Evolutionary conservation across 37 sponge, comb jelly and placozoan genomes (phyloP).

Genomic region (Agelas oroides): DNA sequence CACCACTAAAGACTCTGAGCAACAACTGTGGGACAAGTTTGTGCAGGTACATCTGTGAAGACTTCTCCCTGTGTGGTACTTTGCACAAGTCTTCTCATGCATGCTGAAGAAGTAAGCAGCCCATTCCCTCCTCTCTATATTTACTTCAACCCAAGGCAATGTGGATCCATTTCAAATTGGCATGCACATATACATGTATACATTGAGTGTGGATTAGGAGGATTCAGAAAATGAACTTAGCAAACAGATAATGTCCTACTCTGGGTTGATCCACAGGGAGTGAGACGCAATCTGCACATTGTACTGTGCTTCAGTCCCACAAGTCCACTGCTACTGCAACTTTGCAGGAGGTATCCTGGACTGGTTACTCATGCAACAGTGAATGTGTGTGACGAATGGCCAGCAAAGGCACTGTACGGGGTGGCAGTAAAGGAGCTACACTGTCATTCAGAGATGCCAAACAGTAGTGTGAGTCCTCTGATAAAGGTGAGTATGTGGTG

Average conservation of each 20-base stretch:
- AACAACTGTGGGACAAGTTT: slow-evolving; percentile 19
- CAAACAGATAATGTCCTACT: too few species aligned
- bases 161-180: too few species aligned
- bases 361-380: slow-evolving; percentile 52
- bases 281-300: slow-evolving; percentile 49
- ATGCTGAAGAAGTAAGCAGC: too few species aligned
- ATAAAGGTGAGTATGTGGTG: not conserved
- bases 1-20: too few species aligned
- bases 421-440: slow-evolving; percentile 64
- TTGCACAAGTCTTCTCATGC: too few species aligned
- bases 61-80: too few species aligned
- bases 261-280: slow-evolving; percentile 30
- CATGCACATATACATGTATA: too few species aligned
- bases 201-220: too few species aligned
- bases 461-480: not conserved
- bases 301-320: slow-evolving; percentile 60
- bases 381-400: slow-evolving; percentile 78
- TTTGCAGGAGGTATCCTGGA: slow-evolving; percentile 57
- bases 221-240: too few species aligned
- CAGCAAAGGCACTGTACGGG: slow-evolving; percentile 52
- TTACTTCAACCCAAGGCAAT: too few species aligned
- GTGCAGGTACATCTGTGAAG: slow-evolving; percentile 1
- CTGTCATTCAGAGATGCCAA: not conserved
- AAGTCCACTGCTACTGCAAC: slow-evolving; percentile 20
- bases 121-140: too few species aligned